Evolutionary conservation across 2,888 invertebrate genomes (phyloP).

Genomic region (Tromatobia lineatoria): DNA sequence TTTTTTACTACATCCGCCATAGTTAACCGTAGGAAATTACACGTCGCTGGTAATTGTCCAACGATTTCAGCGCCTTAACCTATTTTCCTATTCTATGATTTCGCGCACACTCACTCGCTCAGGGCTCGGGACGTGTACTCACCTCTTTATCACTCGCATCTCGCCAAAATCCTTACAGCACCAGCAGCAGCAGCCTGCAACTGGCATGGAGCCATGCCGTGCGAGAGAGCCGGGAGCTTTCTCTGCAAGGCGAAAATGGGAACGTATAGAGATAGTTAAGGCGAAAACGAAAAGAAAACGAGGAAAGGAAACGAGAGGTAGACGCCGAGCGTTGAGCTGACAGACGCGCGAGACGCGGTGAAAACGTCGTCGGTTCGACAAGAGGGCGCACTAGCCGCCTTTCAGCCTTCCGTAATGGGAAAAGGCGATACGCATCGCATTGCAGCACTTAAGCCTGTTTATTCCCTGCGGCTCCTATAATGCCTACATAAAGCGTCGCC

Average conservation of each 20-base stretch:
- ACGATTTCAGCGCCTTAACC: background rate
- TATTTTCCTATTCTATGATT: conserved; percentile 14
- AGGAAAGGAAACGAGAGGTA: conserved; percentile 58
- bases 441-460: conserved; percentile 82
- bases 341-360: conserved; percentile 50
- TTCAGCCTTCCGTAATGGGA: conserved; percentile 80
- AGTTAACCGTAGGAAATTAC: background rate
- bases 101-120: conserved; percentile 28
- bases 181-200: conserved; percentile 73
- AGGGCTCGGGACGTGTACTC: conserved; percentile 20
- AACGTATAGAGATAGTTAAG: conserved; percentile 69
- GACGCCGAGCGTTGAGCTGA: conserved; percentile 41
- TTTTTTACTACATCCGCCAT: background rate
- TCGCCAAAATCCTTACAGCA: conserved; percentile 52
- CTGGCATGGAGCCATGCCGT: conserved; percentile 80
- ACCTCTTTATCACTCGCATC: conserved; percentile 70
- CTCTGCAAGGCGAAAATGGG: conserved; percentile 76
- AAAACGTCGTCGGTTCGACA: conserved; percentile 47
- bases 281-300: conserved; percentile 42
- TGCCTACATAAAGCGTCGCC: conserved; percentile 74
- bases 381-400: conserved; percentile 34
- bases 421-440: conserved; percentile 83
- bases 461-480: conserved; percentile 79
- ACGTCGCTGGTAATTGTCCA: background rate
- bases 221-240: conserved; percentile 66